Evolutionary conservation across 2,888 invertebrate genomes (phyloP).

Genomic region (Lagria hirta): DNA sequence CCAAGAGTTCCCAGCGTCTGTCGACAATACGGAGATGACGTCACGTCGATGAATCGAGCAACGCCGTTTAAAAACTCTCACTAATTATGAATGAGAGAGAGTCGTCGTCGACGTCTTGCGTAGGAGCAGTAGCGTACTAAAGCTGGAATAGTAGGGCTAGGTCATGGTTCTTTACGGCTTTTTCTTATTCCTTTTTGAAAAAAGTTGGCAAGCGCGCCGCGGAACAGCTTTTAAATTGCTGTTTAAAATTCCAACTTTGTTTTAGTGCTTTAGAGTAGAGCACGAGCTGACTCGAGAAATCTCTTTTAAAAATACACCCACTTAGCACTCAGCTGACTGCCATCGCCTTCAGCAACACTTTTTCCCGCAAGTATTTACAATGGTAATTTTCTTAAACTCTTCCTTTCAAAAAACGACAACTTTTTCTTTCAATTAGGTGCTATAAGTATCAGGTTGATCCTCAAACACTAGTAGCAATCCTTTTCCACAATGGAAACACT

Average conservation of each 20-base stretch:
- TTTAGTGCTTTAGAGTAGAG: conserved; percentile 47
- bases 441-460: no score
- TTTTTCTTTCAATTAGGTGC: no score
- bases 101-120: conserved; percentile 44
- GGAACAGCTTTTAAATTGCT: conserved; percentile 53
- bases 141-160: conserved; percentile 52
- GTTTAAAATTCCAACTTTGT: conserved; percentile 56
- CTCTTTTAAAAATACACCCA: conserved; percentile 48
- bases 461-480: no score
- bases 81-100: conserved; percentile 55
- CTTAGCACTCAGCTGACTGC: conserved; percentile 45
- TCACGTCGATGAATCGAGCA: conserved; percentile 42
- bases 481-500: no score
- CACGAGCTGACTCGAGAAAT: conserved; percentile 45
- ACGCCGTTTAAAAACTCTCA: conserved; percentile 51
- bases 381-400: conserved; percentile 49
- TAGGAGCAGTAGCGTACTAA: conserved; percentile 34
- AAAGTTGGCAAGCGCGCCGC: conserved; percentile 47
- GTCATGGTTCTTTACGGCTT: conserved; percentile 54
- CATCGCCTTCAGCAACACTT: conserved; percentile 14
- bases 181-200: conserved; percentile 50
- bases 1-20: conserved; percentile 15
- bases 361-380: conserved; percentile 44
- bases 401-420: no score
- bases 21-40: conserved; percentile 34